Base-by-base conservation (phyloP, 2,797 vertebrate genomes). In the Jordanella pulchra region DNA sequence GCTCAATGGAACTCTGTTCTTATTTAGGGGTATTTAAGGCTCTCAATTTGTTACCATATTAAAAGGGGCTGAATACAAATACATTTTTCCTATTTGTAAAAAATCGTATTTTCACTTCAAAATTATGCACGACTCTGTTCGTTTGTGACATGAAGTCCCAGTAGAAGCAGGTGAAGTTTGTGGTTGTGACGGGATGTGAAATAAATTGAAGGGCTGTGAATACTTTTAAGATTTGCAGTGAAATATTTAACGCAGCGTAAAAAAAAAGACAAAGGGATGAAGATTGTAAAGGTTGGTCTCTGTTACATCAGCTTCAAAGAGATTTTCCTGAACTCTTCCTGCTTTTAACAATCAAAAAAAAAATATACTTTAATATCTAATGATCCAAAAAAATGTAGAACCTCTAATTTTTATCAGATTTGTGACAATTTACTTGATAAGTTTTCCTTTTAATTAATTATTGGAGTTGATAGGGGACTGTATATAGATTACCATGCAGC, bases 401-500 rank as follows among this genome's bases (percentile, higher is more conserved):
- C 25, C 44, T 58, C 7, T 17, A 50, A 17, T 42, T 28, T 60
- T 6, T 42, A 39, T 9, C 11, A 72, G 23, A 44, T 55, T n/a
- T 70, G 66, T 73, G 48, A 11, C n/a, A 15, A 76, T 73, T 54
- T 32, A 64, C n/a, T 47, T 65, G 1, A 65, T 72, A 18, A 55
- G 79, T 76, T 23, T 67, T 55, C 17, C 45, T 1, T 58, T 11
- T 56, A 0, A 63, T 64, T 7, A 67, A 71, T 45, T 65, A 30
- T 56, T 71, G 0, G 51, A 74, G 48, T 15, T 60, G 44, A 74
- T 39, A 47, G 47, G 42, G 17, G 13, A 35, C 15, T 27, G 12
- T 4, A 1, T 64, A 18, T 66, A 18, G 48, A 73, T 35, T 14
- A 35, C 83, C 69, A 86, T 65, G 58, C 84, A 81, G 28, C 48